Evolutionary conservation across 2,113 vertebrate species (phyloP).

Genomic region (Dolichotis patagonum): DNA sequence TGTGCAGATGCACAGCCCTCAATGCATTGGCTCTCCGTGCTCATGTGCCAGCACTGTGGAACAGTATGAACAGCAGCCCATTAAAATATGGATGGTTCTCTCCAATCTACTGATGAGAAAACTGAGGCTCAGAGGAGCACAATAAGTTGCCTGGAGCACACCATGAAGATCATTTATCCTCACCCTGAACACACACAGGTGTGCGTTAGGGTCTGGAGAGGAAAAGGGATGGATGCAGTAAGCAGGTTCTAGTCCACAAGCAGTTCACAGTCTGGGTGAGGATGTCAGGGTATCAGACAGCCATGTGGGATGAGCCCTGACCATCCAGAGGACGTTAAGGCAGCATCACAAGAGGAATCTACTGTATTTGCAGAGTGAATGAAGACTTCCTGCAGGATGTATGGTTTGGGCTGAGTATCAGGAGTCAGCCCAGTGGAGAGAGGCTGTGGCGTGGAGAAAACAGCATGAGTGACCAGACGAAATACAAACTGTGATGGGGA

Average conservation of each 20-base stretch:
- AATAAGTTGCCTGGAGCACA: not conserved
- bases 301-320: not conserved
- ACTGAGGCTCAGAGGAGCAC: not conserved
- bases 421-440: not conserved
- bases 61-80: not conserved
- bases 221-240: not conserved
- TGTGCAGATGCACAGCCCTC: not conserved
- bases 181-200: not conserved
- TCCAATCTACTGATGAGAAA: not conserved
- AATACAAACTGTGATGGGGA: not conserved
- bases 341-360: not conserved
- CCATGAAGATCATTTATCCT: not conserved
- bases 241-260: not conserved
- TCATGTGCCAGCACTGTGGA: fast-evolving
- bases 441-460: not conserved
- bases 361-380: not conserved
- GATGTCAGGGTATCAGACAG: not conserved
- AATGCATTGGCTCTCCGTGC: not conserved
- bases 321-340: not conserved
- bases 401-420: not conserved
- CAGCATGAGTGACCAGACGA: not conserved
- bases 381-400: not conserved
- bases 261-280: not conserved
- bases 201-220: not conserved
- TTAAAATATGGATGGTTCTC: not conserved